Evolutionary conservation across 2,113 vertebrate species (phyloP).

Genomic region (Heloderma charlesbogerti): DNA sequence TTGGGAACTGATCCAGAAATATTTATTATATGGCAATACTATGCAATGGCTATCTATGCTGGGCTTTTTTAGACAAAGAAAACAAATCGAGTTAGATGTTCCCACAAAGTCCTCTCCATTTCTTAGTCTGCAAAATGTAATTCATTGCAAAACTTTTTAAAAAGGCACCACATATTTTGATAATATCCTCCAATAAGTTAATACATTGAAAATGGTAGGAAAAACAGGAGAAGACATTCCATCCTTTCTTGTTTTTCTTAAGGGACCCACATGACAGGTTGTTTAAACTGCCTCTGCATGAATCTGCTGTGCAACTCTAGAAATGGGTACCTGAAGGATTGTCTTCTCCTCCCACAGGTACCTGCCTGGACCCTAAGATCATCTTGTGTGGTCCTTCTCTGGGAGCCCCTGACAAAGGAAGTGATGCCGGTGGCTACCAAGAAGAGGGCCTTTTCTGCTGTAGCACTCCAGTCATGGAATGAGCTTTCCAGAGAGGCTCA

Average conservation of each 20-base stretch:
- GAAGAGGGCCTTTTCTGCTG: too few species aligned
- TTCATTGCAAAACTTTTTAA: background rate
- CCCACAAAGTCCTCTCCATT: background rate
- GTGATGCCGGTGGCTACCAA: too few species aligned
- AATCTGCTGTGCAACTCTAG: background rate
- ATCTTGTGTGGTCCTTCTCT: too few species aligned
- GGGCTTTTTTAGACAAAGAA: background rate
- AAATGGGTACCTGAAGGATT: too few species aligned
- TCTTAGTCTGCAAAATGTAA: background rate
- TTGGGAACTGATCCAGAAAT: conserved; percentile 46
- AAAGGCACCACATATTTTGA: background rate
- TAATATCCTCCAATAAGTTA: background rate
- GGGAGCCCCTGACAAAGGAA: too few species aligned
- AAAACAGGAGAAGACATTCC: background rate
- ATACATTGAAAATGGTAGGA: background rate
- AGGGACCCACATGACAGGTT: background rate
- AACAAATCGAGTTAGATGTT: background rate
- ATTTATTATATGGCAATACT: conserved; percentile 22
- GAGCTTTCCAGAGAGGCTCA: too few species aligned
- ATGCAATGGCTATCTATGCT: background rate
- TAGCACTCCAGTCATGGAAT: too few species aligned
- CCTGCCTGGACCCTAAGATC: too few species aligned
- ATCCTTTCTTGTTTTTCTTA: background rate
- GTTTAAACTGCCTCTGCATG: background rate
- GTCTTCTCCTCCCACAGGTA: too few species aligned